A percentile compares a stretch with the other conserved stretches of the same genome.
phyloP scores from a whole-genome alignment of 2,797 vertebrate genomes.

The Avahi laniger region DNA sequence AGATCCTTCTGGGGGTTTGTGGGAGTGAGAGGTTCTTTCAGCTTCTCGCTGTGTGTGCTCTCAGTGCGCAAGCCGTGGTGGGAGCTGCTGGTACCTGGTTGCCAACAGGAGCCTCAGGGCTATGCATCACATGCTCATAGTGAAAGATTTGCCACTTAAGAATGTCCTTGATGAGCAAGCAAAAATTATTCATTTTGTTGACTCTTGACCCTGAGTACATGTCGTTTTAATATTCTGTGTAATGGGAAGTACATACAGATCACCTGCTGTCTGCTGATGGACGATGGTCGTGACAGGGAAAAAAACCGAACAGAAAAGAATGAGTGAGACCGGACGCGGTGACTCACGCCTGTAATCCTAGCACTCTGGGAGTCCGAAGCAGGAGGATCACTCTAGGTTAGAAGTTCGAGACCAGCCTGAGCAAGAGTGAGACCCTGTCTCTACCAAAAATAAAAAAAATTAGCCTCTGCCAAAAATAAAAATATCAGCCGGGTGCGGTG shows the following conservation, averaged over 20 bases:
- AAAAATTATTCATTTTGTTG: not conserved
- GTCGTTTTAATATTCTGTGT: not conserved
- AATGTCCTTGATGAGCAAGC: not conserved
- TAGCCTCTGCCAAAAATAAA: too few relatives aligned
- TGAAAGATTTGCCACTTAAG: not conserved
- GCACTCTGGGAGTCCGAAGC: too few relatives aligned
- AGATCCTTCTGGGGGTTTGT: not conserved
- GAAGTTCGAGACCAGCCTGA: too few relatives aligned
- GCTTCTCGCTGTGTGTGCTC: not conserved
- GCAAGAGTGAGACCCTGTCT: too few relatives aligned
- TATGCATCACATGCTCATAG: rapidly evolving
- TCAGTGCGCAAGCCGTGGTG: not conserved
- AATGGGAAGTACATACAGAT: not conserved
- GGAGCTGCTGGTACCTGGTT: not conserved
- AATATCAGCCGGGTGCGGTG: too few relatives aligned
- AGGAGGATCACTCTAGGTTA: too few relatives aligned
- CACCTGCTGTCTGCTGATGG: not conserved
- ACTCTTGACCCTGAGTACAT: too few relatives aligned
- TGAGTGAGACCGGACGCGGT: not conserved
- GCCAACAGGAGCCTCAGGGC: not conserved
- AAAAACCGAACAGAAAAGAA: not conserved
- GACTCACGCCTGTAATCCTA: too few relatives aligned
- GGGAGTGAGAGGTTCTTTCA: not conserved
- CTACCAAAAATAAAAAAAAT: too few relatives aligned
- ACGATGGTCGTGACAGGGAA: not conserved